Base-by-base conservation (phyloP, 2,113 vertebrate genomes). In the Salvelinus namaycush region DNA sequence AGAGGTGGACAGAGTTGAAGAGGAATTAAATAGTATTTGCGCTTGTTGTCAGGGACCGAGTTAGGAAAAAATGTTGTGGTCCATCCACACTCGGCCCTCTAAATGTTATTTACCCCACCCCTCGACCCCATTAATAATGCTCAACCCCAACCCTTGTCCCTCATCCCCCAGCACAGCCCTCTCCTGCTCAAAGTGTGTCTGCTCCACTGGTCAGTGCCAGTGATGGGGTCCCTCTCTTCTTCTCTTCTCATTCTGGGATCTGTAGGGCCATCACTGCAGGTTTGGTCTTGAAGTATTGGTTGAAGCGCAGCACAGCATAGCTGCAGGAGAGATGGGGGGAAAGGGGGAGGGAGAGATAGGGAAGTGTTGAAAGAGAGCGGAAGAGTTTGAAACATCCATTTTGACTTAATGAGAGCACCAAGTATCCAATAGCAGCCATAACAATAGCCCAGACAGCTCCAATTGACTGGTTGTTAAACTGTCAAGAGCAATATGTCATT, bases 251-350 rank as follows among this genome's bases (percentile, higher is more conserved):
- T 80, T 96, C 94, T 68, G 95, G 93, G 86, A 92, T 85, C 91
- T 96, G 93, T 82, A 98, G 92, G 78, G 96, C 94, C 75, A 93
- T 91, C 87, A 96, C 94, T n/a, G 89, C 87, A 9, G 96, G 96
- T 91, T 99, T 99, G 92, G 95, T 96, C 92, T 95, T 94, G 88
- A 98, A 99, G 94, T 99, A 99, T 81, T 96, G 95, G 87, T 96
- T 95, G 91, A 99, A 97, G 81, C 97, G 95, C 77, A 98, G 91
- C 87, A 95, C 95, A 1, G 97, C 96, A 48, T 99, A 99, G 89
- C 97, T 99, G 92, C 22, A 20, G 3, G 68, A 73, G 66, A 57
- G 67, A 64, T 9, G 31, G 24, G 64, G 1, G 24, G 67, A 57
- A 39, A 64, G 72, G 59, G 48, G 77, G 13, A 66, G 14, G 39